Evolutionary conservation across 2,797 vertebrate species (phyloP).

Genomic region (Acanthopagrus latus): DNA sequence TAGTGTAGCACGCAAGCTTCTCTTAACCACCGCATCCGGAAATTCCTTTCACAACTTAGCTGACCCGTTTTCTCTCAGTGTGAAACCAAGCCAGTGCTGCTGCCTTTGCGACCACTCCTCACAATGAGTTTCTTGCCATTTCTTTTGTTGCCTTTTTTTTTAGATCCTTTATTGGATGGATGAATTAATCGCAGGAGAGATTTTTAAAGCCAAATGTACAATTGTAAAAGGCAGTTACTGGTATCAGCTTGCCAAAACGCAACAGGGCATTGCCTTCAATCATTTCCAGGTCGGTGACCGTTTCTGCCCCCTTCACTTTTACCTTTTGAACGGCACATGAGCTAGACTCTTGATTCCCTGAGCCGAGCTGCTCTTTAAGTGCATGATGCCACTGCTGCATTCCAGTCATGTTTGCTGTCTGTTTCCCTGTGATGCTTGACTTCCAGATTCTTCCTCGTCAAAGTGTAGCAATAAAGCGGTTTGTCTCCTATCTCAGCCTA

Average conservation of each 20-base stretch:
- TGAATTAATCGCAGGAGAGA: slow-evolving; percentile 25
- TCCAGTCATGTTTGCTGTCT: slow-evolving; percentile 67
- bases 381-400: slow-evolving; percentile 78
- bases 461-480: slow-evolving; percentile 84
- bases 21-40: slow-evolving; percentile 29
- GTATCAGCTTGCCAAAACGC: slow-evolving; percentile 58
- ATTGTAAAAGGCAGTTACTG: slow-evolving; percentile 54
- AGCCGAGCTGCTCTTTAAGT: slow-evolving; percentile 60
- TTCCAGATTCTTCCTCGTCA: slow-evolving; percentile 83
- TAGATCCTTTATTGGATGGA: slow-evolving; percentile 40
- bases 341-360: slow-evolving; percentile 47
- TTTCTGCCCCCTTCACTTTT: slow-evolving; percentile 31
- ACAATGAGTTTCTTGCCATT: slow-evolving; percentile 51
- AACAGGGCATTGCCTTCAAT: slow-evolving; percentile 64
- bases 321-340: slow-evolving; percentile 51
- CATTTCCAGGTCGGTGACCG: slow-evolving; percentile 30
- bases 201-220: slow-evolving; percentile 63
- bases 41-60: slow-evolving; percentile 57
- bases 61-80: slow-evolving; percentile 57
- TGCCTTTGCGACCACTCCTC: slow-evolving; percentile 74
- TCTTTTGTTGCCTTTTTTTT: slow-evolving; percentile 74
- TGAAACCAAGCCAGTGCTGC: slow-evolving; percentile 77
- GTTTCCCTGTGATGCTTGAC: slow-evolving; percentile 80
- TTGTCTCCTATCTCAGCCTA: slow-evolving; percentile 64
- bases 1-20: slow-evolving; percentile 66